These are phyloP conservation scores for Anolis apletophallus DNA, from an alignment of 2,797 vertebrate genomes.

Conservation along the genomic window DNA sequence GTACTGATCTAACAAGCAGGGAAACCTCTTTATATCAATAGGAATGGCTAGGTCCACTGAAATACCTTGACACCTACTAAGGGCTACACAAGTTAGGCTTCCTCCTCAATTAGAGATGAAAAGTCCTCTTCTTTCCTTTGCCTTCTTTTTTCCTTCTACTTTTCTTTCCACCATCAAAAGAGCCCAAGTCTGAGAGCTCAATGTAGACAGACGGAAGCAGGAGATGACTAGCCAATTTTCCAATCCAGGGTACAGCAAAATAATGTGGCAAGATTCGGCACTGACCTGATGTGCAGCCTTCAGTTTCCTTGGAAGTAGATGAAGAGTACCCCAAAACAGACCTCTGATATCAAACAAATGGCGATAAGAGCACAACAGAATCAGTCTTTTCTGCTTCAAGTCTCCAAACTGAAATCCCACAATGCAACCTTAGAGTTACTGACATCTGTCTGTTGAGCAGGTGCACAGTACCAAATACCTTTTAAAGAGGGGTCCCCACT, in stretches of 20 bases:
- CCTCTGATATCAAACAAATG: no score
- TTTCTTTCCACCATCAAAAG: background rate
- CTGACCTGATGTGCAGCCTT: background rate
- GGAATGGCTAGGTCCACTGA: background rate
- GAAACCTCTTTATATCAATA: background rate
- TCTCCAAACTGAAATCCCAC: background rate
- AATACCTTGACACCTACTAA: background rate
- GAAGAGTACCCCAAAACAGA: background rate
- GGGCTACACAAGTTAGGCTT: background rate
- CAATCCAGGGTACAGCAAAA: background rate
- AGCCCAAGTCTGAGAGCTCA: no score
- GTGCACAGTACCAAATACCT: constrained; percentile 8
- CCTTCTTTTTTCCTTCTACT: background rate
- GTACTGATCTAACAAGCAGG: background rate
- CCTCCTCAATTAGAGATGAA: background rate
- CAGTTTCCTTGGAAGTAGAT: background rate
- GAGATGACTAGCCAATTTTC: background rate
- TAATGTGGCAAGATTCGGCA: background rate
- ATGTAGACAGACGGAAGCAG: no score
- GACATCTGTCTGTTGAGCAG: constrained; percentile 6
- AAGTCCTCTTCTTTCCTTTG: no score
- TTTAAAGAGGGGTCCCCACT: background rate
- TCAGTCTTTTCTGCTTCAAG: background rate
- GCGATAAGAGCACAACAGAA: background rate
- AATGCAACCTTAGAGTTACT: background rate